Conservation (phyloP, 2,113 vertebrate species). For the Neogale vison region DNA sequence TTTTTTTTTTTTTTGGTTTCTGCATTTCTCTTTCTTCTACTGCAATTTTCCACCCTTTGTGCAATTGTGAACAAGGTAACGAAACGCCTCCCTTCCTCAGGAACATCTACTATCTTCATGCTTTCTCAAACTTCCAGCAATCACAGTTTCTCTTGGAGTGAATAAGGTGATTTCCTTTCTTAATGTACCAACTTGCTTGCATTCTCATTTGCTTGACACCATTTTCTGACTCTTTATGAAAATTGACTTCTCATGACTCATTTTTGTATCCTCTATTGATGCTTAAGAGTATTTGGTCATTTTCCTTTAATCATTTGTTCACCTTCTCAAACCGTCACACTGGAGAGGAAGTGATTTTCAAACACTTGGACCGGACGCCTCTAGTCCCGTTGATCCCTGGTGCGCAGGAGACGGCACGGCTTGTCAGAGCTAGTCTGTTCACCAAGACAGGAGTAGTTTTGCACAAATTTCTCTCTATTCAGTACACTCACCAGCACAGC, state of each 20-base stretch:
- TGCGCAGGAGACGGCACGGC: neutral
- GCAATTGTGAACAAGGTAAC: constrained; percentile 93
- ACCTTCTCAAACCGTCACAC: constrained; percentile 75
- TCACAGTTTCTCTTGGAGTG: constrained; percentile 99
- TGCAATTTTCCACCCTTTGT: constrained; percentile 87
- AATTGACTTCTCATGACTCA: constrained; percentile 63
- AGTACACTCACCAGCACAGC: constrained; percentile 47
- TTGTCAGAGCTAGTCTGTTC: constrained; percentile 17
- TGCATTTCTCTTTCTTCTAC: constrained; percentile 81
- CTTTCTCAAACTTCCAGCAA: constrained; percentile 99
- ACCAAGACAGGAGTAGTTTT: constrained; percentile 29
- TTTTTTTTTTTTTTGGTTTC: constrained; percentile 80
- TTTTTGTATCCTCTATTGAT: constrained; percentile 65
- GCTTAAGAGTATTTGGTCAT: constrained; percentile 69
- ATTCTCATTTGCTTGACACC: constrained; percentile 75
- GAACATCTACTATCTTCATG: constrained; percentile 99
- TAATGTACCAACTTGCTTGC: constrained; percentile 80
- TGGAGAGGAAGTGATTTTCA: constrained; percentile 56
- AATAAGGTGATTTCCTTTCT: constrained; percentile 96
- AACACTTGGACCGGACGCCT: constrained; percentile 19
- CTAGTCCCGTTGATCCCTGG: neutral
- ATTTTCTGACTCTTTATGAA: constrained; percentile 74
- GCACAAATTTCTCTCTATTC: constrained; percentile 47
- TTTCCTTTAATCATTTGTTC: constrained; percentile 75
- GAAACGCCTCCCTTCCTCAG: constrained; percentile 98